Evolutionary conservation across 2,113 vertebrate genomes (phyloP), one percentile per base, ranked within the genome.

Genomic region (Pipa parva): DNA sequence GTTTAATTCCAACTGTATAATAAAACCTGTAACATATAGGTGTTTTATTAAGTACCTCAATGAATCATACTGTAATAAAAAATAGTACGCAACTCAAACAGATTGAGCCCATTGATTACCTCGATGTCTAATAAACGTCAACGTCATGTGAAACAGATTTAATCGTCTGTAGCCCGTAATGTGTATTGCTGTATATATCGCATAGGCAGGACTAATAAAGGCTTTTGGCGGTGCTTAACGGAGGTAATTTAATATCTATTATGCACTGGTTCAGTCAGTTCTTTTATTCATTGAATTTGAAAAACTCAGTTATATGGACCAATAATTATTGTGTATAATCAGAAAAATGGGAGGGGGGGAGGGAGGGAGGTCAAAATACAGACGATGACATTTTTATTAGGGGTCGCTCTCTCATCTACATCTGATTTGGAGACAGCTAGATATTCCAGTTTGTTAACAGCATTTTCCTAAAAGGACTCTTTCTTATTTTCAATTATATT

Each of bases 1-100:
- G 31, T 37, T 45, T 70, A 52, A 54, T 70, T 61, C 66, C 49
- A 24, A 25, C 46, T 20, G 49, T 49, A 61, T 58, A 70, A 70
- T 70, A 61, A 63, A 61, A 54, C 56, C 15, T 54, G 66, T 52
- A 52, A 52, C 48, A 70, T 70, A 52, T 61, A 70, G 66, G 66
- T 70, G 66, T 70, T 70, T 70, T 70, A 70, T 70, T 60, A 70
- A 70, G 66, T 59, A 61, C 57, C 57, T 61, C 57, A 54, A 29
- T 61, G 57, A 61, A 46, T 54, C 36, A 28, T 22, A 52, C 25
- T 25, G 33, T 52, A 28, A 51, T 70, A 70, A 70, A 54, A 54
- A 33, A 17, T 45, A 48, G 57, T 17, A 29, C 48, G 45, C 57
- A 54, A 33, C 66, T 61, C 61, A 39, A 59, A 42, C 55, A 42